Percentiles rank a stretch among this genome's conserved stretches.
Evolutionary conservation across 2,797 vertebrate species (phyloP).

Genomic region (Rhabdomys pumilio): DNA sequence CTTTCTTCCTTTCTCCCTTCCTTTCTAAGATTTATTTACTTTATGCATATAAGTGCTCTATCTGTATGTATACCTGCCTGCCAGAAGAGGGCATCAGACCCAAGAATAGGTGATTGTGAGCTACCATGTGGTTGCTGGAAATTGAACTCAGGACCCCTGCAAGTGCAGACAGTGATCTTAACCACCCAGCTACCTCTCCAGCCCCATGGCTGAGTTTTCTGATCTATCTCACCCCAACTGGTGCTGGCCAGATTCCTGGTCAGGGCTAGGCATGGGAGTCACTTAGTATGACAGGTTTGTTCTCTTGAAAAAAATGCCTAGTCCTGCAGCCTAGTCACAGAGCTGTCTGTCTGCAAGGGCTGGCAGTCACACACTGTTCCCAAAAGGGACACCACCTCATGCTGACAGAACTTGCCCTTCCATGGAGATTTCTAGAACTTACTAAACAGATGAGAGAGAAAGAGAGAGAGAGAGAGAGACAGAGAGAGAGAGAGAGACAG

Average conservation of each 20-base stretch:
- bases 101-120: not conserved
- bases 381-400: not conserved
- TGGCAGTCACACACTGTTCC: not conserved
- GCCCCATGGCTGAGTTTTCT: not conserved
- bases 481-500: not conserved
- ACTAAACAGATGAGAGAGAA: conserved; percentile 59
- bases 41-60: not conserved
- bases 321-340: not conserved
- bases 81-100: not conserved
- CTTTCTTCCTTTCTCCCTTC: no score
- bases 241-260: not conserved
- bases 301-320: not conserved
- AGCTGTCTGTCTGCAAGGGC: not conserved
- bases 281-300: not conserved
- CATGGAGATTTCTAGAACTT: conserved; percentile 53
- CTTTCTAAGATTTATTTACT: not conserved
- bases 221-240: no score
- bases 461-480: not conserved
- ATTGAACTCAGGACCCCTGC: not conserved
- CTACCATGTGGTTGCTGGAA: not conserved
- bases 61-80: not conserved
- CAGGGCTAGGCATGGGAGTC: not conserved
- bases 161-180: not conserved
- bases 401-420: not conserved
- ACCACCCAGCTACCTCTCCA: not conserved